These are phyloP conservation scores for Acanthochromis polyacanthus DNA, from an alignment of 2,113 vertebrate species.

Conservation along the genomic window DNA sequence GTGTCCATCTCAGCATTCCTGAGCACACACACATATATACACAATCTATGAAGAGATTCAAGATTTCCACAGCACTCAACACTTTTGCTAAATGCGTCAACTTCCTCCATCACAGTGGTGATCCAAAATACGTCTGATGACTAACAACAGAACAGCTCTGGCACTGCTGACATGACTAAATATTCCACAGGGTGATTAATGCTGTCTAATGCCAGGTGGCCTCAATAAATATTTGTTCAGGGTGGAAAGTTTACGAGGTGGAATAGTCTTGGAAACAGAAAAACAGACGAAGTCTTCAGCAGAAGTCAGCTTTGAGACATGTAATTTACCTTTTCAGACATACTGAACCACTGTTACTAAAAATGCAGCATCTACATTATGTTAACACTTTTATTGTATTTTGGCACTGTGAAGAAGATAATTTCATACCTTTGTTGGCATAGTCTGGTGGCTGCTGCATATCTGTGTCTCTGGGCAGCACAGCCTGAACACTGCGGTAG, in stretches of 20 bases:
- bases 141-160: conserved; percentile 37
- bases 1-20: conserved; percentile 96
- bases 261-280: not conserved
- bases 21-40: conserved; percentile 35
- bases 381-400: not conserved
- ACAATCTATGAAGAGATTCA: conserved; percentile 9
- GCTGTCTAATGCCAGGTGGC: too few relatives aligned
- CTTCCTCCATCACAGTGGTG: conserved; percentile 10
- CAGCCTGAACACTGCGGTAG: conserved; percentile 89
- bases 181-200: conserved; percentile 19
- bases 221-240: conserved; percentile 6
- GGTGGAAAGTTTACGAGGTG: not conserved
- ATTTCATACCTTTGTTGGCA: conserved; percentile 85
- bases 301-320: not conserved
- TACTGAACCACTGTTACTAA: not conserved
- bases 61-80: conserved; percentile 30
- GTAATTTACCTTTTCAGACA: not conserved
- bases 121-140: conserved; percentile 39
- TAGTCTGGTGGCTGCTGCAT: conserved; percentile 74
- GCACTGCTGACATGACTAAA: conserved; percentile 16
- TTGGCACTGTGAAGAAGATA: not conserved
- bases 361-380: not conserved
- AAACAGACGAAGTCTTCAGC: not conserved
- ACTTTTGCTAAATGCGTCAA: conserved; percentile 42
- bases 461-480: conserved; percentile 89